phyloP scores from a whole-genome alignment of 2,888 invertebrate species.

The Ptilodon capucinus region DNA sequence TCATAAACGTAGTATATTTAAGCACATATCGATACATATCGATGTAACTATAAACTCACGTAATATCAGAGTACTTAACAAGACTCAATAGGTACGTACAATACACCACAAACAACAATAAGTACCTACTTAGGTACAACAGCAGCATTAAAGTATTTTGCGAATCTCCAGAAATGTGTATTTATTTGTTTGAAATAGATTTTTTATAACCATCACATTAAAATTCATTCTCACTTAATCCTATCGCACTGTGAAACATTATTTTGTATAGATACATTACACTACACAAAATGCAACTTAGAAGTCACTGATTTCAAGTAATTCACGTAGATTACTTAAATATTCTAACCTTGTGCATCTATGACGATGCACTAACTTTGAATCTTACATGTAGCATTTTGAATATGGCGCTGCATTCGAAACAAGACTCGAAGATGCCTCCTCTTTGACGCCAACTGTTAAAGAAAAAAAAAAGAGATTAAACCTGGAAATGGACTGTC shows the following conservation, averaged over 20 bases:
- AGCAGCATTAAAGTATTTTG: no score
- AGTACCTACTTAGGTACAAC: no score
- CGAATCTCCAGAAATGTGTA: no score
- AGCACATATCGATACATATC: no score
- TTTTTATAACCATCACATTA: slow-evolving; percentile 8
- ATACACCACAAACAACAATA: not conserved
- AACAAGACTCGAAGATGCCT: slow-evolving; percentile 58
- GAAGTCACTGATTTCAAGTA: slow-evolving; percentile 3
- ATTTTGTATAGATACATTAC: slow-evolving; percentile 26
- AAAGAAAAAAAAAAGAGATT: slow-evolving; percentile 17
- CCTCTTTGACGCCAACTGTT: slow-evolving; percentile 72
- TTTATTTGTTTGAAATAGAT: slow-evolving; percentile 13
- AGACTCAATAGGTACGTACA: no score
- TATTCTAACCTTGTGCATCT: slow-evolving; percentile 39
- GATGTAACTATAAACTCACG: no score
- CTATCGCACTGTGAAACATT: slow-evolving; percentile 25
- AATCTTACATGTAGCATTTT: slow-evolving; percentile 71
- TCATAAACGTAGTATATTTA: no score
- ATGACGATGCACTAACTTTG: slow-evolving; percentile 32
- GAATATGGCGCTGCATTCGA: slow-evolving; percentile 67
- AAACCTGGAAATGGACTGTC: slow-evolving; percentile 4
- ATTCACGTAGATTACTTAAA: slow-evolving; percentile 28
- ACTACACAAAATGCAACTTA: slow-evolving; percentile 26
- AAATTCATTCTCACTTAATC: slow-evolving; percentile 13
- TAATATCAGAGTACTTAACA: no score